These are phyloP conservation scores for Mola mola DNA, from an alignment of 2,113 vertebrate species.

Conservation along the genomic window DNA sequence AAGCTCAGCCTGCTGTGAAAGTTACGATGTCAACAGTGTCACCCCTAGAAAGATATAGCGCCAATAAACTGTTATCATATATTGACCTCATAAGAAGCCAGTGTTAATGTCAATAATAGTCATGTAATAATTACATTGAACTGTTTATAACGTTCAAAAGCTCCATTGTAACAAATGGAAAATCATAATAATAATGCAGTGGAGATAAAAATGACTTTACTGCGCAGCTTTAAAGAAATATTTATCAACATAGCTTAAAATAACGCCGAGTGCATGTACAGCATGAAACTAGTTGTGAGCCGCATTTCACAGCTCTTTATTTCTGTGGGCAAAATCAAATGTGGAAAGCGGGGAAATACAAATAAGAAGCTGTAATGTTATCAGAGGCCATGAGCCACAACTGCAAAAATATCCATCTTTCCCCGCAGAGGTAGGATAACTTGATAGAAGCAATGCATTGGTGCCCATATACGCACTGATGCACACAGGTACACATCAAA, in stretches of 20 bases:
- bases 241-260: slow-evolving; percentile 28
- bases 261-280: slow-evolving; percentile 37
- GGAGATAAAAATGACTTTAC: slow-evolving; percentile 27
- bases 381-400: slow-evolving; percentile 69
- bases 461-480: slow-evolving; percentile 46
- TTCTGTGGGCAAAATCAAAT: slow-evolving; percentile 56
- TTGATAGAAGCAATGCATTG: slow-evolving; percentile 68
- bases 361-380: slow-evolving; percentile 74
- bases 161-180: not conserved
- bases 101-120: not conserved
- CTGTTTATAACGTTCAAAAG: not conserved
- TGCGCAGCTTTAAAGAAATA: slow-evolving; percentile 24
- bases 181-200: slow-evolving; percentile 17
- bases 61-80: slow-evolving; percentile 21
- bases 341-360: slow-evolving; percentile 58
- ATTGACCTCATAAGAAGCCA: slow-evolving; percentile 13
- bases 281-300: slow-evolving; percentile 26
- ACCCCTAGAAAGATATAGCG: slow-evolving; percentile 4
- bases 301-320: slow-evolving; percentile 45
- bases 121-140: not conserved
- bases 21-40: slow-evolving; percentile 22
- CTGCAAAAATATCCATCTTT: slow-evolving; percentile 69
- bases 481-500: slow-evolving; percentile 74
- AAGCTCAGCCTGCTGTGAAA: slow-evolving; percentile 28
- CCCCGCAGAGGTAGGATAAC: slow-evolving; percentile 57